Evolutionary conservation across 64 coral and sea anemone genomes (phyloP), one percentile per base, ranked within the genome.

Genomic region (Porites australiensis): DNA sequence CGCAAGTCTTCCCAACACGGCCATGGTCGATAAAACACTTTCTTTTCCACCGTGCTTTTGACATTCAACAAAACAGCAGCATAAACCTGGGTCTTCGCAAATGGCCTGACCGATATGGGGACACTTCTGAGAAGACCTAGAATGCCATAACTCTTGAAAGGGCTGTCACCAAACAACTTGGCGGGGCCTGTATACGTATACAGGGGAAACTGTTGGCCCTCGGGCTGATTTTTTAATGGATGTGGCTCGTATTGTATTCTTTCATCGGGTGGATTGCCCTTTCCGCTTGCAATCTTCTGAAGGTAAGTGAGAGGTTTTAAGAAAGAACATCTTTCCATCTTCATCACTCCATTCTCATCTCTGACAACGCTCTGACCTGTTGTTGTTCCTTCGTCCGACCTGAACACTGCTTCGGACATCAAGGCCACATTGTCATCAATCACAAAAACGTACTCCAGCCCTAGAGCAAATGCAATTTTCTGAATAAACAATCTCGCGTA

Each of bases 1-100:
- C 89, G 89, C 47, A 91, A 52, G 44, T 91, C 89, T 58, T 91
- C 89, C 89, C 89, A 91, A 78, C 77, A 91, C 10, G 78, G 89
- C 89, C 89, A 91, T 66, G 89, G 77, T 18, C 89, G 89, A 66
- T 91, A 91, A 11, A 72, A 91, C 14, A 91, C 78, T 44, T 50
- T 64, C 15, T 72, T 91, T 70, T 91, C 89, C 5, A 82, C 89
- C 15, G 89, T 91, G 16, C 65, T 71, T 81, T 91, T 91, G 66
- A 91, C 78, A 44, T 91, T 91, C 14, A 91, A 65, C 6, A 91
- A 70, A 4, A 91, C 78, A 19, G 77, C 89, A 47, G 77, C 82
- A 63, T 91, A 91, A 10, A 91, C 89, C 72, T 91, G 89, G 19
- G 77, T 47, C 64, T 91, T 91, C 5, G 63, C 18, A 47, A 91